Evolutionary conservation across 2,113 vertebrate genomes (phyloP).

Genomic region (Zosterops japonicus): DNA sequence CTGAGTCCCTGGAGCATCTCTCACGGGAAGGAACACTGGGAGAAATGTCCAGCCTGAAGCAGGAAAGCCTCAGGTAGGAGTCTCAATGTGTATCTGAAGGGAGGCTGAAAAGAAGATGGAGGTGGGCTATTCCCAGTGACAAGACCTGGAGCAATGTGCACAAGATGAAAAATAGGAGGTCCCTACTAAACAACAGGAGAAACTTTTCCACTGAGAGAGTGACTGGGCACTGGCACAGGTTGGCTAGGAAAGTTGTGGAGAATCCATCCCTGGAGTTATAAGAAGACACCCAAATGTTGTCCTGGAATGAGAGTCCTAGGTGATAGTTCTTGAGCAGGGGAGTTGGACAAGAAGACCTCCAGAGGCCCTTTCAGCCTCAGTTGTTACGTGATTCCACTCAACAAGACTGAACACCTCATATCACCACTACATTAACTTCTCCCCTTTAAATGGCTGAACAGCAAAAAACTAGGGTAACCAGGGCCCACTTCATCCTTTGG

Average conservation of each 20-base stretch:
- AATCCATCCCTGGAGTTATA: not conserved
- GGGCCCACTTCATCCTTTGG: not conserved
- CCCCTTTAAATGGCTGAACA: not conserved
- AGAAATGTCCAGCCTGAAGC: not conserved
- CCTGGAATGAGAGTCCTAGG: not conserved
- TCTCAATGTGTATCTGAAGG: not conserved
- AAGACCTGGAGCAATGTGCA: not conserved
- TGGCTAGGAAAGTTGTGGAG: not conserved
- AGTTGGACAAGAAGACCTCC: not conserved
- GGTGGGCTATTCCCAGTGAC: not conserved
- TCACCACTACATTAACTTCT: not conserved
- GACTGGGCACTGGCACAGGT: not conserved
- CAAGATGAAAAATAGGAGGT: not conserved
- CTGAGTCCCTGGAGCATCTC: not conserved
- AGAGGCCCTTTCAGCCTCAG: not conserved
- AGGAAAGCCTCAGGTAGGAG: not conserved
- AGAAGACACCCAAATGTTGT: not conserved
- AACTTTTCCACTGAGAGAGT: not conserved
- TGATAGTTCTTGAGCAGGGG: not conserved
- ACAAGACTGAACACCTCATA: not conserved
- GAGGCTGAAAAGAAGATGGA: not conserved
- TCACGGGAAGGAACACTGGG: not conserved
- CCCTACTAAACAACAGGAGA: not conserved
- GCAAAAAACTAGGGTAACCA: rapidly evolving
- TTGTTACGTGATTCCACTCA: not conserved